phyloP scores from a whole-genome alignment of 2,113 vertebrate species.

The Genyomyrus donnyi region DNA sequence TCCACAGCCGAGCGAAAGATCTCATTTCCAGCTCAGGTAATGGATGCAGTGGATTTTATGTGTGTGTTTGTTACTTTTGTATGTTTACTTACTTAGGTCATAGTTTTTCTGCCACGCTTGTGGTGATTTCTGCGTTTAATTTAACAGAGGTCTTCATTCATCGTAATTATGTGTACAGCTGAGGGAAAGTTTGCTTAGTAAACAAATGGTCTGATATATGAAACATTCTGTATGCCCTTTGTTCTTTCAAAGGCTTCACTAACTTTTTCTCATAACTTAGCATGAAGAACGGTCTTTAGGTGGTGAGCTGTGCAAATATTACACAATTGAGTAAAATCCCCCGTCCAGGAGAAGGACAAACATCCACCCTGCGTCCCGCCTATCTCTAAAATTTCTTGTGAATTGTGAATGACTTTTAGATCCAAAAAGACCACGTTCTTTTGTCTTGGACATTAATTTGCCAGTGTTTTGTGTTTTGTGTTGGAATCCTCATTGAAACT shows the following conservation, averaged over 20 bases:
- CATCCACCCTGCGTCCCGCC: slow-evolving; percentile 42
- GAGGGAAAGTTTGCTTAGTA: neutral
- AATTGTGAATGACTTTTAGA: neutral
- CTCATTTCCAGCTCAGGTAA: slow-evolving; percentile 57
- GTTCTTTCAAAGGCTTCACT: neutral
- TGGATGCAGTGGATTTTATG: slow-evolving; percentile 40
- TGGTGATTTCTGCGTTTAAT: neutral
- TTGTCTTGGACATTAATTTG: neutral
- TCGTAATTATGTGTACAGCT: neutral
- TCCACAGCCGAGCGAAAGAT: slow-evolving; percentile 58
- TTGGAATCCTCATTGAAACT: neutral
- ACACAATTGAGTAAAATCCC: slow-evolving; percentile 2
- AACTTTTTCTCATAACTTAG: neutral
- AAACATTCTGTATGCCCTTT: neutral
- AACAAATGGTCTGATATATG: neutral
- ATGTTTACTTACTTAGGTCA: slow-evolving; percentile 7
- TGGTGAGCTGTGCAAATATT: neutral
- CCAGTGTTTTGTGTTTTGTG: neutral
- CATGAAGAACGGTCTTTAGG: neutral
- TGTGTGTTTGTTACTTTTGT: neutral
- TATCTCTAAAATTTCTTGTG: neutral
- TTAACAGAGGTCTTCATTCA: neutral
- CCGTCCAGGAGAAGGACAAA: slow-evolving; percentile 48
- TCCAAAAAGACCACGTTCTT: neutral
- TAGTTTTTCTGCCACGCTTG: neutral